Conservation (phyloP, 2,113 vertebrate species). For the Atrichornis clamosus region DNA sequence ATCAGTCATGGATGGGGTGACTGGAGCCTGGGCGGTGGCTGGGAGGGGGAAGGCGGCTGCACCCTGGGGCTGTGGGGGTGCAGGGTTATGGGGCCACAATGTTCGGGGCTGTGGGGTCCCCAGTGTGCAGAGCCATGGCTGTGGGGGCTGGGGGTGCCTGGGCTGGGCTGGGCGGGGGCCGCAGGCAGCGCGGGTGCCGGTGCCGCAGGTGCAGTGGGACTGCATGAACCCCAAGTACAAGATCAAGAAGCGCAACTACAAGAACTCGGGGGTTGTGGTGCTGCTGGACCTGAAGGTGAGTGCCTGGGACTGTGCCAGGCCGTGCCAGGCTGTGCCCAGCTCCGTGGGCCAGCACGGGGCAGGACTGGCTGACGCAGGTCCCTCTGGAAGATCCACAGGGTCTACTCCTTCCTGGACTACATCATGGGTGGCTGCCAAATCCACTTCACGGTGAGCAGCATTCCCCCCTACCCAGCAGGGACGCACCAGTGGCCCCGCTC, state of each 20-base stretch:
- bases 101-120: neutral
- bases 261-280: conserved; percentile 90
- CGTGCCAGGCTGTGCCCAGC: accelerated
- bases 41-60: accelerated
- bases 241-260: conserved; percentile 91
- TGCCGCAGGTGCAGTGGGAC: conserved; percentile 83
- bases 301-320: accelerated
- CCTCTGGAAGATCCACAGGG: conserved; percentile 85
- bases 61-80: neutral
- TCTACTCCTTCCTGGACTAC: conserved; percentile 95
- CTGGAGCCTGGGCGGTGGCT: neutral
- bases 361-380: neutral
- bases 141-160: neutral
- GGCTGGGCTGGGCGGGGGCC: neutral
- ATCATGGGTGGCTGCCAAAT: conserved; percentile 98
- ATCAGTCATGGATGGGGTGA: accelerated
- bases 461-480: neutral
- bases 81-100: accelerated
- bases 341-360: accelerated
- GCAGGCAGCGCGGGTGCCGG: neutral
- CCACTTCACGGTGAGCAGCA: conserved; percentile 88
- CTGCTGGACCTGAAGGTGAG: conserved; percentile 88
- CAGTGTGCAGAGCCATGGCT: accelerated
- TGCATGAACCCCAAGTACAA: conserved; percentile 95
- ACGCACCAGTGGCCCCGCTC: neutral